Evolutionary conservation across 1,140 invertebrate species (phyloP), one percentile per base, ranked within the genome.

Genomic region (Drosophila erecta): DNA sequence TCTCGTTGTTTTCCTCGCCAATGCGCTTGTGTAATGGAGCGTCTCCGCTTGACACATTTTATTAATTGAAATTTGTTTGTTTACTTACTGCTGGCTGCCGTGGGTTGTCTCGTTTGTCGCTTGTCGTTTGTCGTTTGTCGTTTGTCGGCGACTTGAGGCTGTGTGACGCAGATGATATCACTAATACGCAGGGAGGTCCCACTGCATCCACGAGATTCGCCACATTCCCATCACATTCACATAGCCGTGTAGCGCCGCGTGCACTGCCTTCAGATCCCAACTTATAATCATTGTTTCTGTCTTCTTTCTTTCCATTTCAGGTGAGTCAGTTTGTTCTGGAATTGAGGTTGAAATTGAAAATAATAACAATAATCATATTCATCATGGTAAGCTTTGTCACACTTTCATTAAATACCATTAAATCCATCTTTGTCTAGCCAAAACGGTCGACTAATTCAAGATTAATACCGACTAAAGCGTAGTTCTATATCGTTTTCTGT

Each of bases 301-400:
- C 20, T 35, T 78, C 14, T 80, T 54, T 81, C 61, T 71, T 77
- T 64, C 83, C 79, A 53, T 92, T 92, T 64, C 80, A 92, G 90
- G 90, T 92, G 90, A 92, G 90, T 92, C 90, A 90, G 90, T 91
- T 92, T 92, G 90, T 92, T 92, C 90, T 90, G 90, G 90, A 92
- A 91, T 91, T 91, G 90, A 92, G 90, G 90, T 92, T 92, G 90
- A 92, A 92, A 92, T 92, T 90, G 90, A 92, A 92, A 92, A 92
- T 92, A 92, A 92, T 92, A 92, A 90, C 86, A 90, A 90, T 90
- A 91, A 91, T 91, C 79, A 91, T 91, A 86, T 80, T 90, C 87
- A 89, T 92, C 90, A 91, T 92, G 90, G 90, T 92, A 92, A 92
- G 90, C 90, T 92, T 89, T 83, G 65, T 91, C 90, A 92, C 90